Base-by-base conservation (phyloP, 92 coral and sea anemone species). In the Parazoanthus darwini region DNA sequence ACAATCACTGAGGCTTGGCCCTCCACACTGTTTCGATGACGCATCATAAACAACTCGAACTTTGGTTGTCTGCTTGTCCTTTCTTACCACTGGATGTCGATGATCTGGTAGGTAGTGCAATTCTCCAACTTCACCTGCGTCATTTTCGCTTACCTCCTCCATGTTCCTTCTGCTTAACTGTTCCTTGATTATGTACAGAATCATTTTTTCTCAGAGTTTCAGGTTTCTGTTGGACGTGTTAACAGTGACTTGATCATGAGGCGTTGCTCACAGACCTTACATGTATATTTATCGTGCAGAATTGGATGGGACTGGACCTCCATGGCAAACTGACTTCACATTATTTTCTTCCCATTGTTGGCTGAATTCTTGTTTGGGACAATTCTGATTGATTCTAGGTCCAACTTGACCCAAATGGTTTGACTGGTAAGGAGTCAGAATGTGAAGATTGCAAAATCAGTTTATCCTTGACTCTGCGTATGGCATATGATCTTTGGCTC, bases 401-500 rank as follows among this genome's bases (percentile, higher is more conserved):
- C 85, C 92, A 82, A 89, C 71, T 77, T 74, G 82, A 89, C 23
- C 95, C 94, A 91, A 94, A 94, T 50, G 89, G 91, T 74, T 92
- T 94, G n/a, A 92, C 91, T 86, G 90, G 74, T 42, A 94, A 75
- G 50, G 88, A 63, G 26, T 92, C 97, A 13, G 89, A 80, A 11
- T 86, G 85, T 71, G 85, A 89, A 36, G 65, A 44, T 25, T 90
- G 85, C 42, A 94, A 82, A 75, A 87, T 88, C 80, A 94, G 82
- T 50, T 85, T 82, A 20, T 86, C 39, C 88, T 82, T 91, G 15
- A 94, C 87, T 81, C 88, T 76, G 20, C 80, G 70, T 67, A 91
- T 82, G 80, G 88, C 79, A 79, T 91, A 91, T 15, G 94, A 84
- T 44, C 94, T 85, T 86, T 94, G 98, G 37, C 93, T 91, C 80